Conservation (phyloP, 2,113 vertebrate species). For the Coptodon rendalli region DNA sequence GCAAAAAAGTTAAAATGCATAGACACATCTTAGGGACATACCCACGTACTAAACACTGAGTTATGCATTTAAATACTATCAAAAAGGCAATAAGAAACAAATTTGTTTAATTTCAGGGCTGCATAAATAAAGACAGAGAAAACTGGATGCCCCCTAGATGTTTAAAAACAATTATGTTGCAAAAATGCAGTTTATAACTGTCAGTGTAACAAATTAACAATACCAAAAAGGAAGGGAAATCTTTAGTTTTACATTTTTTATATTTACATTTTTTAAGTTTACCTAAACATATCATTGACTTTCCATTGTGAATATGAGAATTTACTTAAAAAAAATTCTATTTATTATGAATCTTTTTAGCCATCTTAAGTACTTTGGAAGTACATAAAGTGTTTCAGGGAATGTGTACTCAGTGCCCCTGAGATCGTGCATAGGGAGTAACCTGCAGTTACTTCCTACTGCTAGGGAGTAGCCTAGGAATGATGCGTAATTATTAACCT, state of each 20-base stretch:
- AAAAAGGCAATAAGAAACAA: background rate
- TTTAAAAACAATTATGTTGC: background rate
- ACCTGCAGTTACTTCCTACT: background rate
- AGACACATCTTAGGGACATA: background rate
- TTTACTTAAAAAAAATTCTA: background rate
- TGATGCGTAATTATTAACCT: background rate
- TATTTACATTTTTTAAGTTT: background rate
- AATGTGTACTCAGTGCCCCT: background rate
- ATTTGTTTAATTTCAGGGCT: background rate
- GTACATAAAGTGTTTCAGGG: background rate
- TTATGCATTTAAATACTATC: background rate
- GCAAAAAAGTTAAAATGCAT: background rate
- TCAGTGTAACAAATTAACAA: background rate
- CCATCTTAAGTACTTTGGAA: background rate
- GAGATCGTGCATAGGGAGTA: background rate
- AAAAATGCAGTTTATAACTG: background rate
- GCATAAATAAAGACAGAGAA: background rate
- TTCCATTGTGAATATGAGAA: background rate
- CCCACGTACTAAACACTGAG: accelerated
- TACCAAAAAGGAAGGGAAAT: background rate
- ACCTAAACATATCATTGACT: background rate
- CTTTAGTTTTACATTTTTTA: background rate
- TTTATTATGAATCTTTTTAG: background rate
- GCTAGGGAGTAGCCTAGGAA: background rate
- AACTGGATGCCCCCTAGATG: accelerated